Conservation (phyloP, 2,113 vertebrate genomes). For the Oceanites oceanicus region DNA sequence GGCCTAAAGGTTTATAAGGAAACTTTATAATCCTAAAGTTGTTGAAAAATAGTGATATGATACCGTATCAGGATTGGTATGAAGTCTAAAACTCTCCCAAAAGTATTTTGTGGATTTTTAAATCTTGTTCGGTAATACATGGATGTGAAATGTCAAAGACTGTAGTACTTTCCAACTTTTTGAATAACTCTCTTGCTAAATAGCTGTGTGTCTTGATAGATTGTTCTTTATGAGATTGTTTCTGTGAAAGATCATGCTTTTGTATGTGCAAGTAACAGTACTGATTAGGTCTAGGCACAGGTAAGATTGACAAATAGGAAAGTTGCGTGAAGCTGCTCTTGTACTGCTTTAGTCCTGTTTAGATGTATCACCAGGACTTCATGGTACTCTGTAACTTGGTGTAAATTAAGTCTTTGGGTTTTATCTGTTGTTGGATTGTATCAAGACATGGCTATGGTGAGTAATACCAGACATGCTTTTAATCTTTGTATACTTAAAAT, state of each 20-base stretch:
- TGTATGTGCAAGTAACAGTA: not conserved
- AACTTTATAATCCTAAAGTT: not conserved
- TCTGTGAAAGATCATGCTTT: not conserved
- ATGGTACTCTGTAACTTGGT: not conserved
- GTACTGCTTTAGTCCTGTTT: not conserved
- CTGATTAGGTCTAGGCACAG: not conserved
- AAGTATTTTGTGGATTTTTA: not conserved
- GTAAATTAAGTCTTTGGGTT: not conserved
- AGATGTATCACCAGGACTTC: not conserved
- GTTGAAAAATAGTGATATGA: not conserved
- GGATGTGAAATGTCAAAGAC: not conserved
- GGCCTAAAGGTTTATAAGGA: not conserved
- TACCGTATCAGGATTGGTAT: not conserved
- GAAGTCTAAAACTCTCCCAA: not conserved
- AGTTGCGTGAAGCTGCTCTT: not conserved
- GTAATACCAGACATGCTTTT: not conserved
- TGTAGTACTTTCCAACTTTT: not conserved
- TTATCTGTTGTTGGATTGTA: not conserved
- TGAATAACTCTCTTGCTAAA: not conserved
- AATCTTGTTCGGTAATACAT: not conserved
- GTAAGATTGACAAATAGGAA: not conserved
- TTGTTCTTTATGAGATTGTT: not conserved
- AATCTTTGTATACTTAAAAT: not conserved
- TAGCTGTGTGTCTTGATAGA: not conserved
- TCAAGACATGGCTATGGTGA: not conserved